Conservation (phyloP, 2,113 vertebrate genomes). For the Dinomys branickii region DNA sequence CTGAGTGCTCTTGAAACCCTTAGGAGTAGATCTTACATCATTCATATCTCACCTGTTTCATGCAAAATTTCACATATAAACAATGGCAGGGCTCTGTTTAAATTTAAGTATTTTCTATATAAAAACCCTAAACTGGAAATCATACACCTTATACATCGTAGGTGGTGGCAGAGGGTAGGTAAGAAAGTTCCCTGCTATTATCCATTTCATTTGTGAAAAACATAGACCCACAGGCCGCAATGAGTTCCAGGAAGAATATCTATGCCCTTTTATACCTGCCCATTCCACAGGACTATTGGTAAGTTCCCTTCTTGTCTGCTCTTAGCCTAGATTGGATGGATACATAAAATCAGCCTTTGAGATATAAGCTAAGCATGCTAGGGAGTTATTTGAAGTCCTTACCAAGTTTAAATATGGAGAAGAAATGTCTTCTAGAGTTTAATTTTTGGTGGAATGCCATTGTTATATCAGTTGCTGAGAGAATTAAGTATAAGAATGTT, state of each 20-base stretch:
- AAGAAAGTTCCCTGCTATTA: background rate
- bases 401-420: background rate
- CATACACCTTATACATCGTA: fast-evolving
- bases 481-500: background rate
- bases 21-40: background rate
- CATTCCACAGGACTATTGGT: fast-evolving
- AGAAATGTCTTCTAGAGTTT: background rate
- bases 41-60: background rate
- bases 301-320: background rate
- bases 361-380: background rate
- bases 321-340: background rate
- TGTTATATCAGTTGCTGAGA: background rate
- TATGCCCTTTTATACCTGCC: background rate
- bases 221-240: background rate
- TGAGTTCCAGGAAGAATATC: background rate
- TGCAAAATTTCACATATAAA: background rate
- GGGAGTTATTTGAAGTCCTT: background rate
- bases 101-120: background rate
- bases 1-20: background rate
- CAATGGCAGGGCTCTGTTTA: background rate
- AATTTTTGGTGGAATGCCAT: background rate
- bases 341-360: background rate
- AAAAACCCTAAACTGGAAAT: background rate
- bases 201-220: conserved; percentile 6
- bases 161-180: too few species aligned